Percentiles rank a stretch among this genome's conserved stretches.
Evolutionary conservation across 2,113 vertebrate species (phyloP).

Genomic region (Prionailurus viverrinus): DNA sequence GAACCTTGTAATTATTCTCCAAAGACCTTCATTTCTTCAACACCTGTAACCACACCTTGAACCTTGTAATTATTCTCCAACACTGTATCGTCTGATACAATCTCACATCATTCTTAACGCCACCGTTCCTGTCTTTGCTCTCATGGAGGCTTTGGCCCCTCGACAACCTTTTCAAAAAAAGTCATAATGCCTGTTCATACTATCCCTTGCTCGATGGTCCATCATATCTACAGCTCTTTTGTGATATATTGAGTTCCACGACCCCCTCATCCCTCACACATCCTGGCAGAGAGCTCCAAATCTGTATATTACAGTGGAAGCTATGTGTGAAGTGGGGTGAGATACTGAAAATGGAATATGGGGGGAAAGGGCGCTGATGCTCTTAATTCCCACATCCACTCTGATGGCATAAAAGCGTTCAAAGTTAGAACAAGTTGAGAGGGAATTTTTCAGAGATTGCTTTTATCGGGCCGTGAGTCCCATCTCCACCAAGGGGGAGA

Average conservation of each 20-base stretch:
- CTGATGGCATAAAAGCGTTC: background rate
- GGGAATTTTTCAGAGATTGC: background rate
- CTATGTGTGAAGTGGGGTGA: background rate
- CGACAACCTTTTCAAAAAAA: background rate
- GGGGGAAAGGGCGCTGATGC: background rate
- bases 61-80: background rate
- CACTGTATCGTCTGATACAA: background rate
- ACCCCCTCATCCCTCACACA: background rate
- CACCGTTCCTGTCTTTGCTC: background rate
- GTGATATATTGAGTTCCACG: background rate
- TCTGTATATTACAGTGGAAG: background rate
- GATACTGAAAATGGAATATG: background rate
- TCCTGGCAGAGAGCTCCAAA: background rate
- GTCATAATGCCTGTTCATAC: background rate
- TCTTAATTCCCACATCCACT: no score
- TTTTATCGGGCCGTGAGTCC: background rate
- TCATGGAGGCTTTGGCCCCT: background rate
- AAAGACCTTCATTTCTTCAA: background rate
- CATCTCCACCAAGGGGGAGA: background rate
- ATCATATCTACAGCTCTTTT: background rate
- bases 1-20: background rate
- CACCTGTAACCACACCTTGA: background rate
- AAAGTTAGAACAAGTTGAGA: background rate
- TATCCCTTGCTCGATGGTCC: background rate
- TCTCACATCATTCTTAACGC: background rate